A percentile compares a stretch with the other conserved stretches of the same genome.
Conservation (phyloP, 2,113 vertebrate genomes). For the Cryptotis parvus region DNA sequence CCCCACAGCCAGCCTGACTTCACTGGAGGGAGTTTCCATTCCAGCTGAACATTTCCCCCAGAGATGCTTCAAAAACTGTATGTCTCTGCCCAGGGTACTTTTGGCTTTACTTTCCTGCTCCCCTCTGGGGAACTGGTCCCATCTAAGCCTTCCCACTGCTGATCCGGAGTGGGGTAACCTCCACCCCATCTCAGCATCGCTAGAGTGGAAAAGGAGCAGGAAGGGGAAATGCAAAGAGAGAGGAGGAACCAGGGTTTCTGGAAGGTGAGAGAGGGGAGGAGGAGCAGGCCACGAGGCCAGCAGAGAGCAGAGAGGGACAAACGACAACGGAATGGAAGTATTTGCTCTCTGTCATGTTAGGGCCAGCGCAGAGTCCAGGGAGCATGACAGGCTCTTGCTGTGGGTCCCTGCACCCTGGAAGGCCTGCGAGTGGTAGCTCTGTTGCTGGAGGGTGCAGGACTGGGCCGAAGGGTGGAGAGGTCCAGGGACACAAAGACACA, state of each 20-base stretch:
- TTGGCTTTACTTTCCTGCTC: not conserved
- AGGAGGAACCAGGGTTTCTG: not conserved
- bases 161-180: not conserved
- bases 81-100: not conserved
- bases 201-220: not conserved
- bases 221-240: not conserved
- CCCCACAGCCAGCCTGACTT: not conserved
- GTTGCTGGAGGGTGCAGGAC: fast-evolving
- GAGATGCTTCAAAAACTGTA: not conserved
- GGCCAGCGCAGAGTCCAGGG: not conserved
- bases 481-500: not conserved
- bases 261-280: not conserved
- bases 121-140: not conserved
- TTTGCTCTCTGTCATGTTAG: not conserved
- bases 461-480: fast-evolving
- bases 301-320: not conserved
- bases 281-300: not conserved
- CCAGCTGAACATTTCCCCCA: conserved; percentile 9
- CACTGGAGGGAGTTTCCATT: conserved; percentile 11
- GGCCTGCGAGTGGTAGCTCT: not conserved
- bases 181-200: not conserved
- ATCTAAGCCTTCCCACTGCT: no score
- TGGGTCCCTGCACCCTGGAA: no score
- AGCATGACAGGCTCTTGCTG: not conserved
- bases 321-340: not conserved